phyloP scores from a whole-genome alignment of 2,113 vertebrate species.

The Toxostoma redivivum region DNA sequence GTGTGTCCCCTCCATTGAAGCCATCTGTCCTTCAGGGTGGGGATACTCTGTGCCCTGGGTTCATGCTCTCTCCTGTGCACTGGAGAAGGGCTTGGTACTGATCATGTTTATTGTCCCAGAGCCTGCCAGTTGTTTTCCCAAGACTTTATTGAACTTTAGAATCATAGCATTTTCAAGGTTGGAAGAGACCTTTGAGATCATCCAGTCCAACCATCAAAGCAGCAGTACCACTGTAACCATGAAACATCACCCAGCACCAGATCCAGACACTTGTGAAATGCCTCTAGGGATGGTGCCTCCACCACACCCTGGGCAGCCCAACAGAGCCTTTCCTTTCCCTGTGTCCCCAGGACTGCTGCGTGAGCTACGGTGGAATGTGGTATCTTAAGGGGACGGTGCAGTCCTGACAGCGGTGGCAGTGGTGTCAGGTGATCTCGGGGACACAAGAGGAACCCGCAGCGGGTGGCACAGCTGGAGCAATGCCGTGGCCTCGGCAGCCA shows the following conservation, averaged over 20 bases:
- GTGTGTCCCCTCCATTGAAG: not conserved
- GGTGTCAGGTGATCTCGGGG: not conserved
- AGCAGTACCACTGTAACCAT: not conserved
- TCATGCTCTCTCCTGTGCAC: not conserved
- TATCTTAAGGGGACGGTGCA: slow-evolving; percentile 96
- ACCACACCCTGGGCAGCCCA: not conserved
- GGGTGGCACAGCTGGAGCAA: not conserved
- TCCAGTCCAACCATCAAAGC: not conserved
- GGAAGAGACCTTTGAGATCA: not conserved
- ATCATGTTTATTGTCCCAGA: not conserved
- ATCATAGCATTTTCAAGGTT: not conserved
- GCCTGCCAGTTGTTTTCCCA: not conserved
- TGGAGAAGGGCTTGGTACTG: not conserved
- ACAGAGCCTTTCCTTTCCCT: not conserved
- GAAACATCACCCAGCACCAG: not conserved
- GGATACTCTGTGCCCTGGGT: not conserved
- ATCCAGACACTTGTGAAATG: rapidly evolving
- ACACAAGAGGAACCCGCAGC: not conserved
- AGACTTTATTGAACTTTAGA: not conserved
- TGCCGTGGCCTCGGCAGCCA: not conserved
- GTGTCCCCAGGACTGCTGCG: slow-evolving; percentile 89
- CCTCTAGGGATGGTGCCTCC: not conserved
- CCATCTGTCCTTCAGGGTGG: not conserved
- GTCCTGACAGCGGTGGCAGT: slow-evolving; percentile 80
- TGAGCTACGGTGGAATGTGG: slow-evolving; percentile 92